Conservation (phyloP, 2,113 vertebrate species). For the Thunnus thynnus region DNA sequence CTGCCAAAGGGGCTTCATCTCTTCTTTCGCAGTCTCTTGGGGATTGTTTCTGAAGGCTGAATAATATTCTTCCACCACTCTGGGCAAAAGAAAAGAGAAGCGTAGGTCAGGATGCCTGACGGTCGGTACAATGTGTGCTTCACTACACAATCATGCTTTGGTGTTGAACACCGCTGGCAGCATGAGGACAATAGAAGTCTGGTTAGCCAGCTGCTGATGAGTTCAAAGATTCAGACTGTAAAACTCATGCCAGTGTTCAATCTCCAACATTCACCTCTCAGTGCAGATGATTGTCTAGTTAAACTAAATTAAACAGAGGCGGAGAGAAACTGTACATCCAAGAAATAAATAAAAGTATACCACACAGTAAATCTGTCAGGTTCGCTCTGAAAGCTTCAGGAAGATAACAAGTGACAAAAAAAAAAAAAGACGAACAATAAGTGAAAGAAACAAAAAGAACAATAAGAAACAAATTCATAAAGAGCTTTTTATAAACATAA, state of each 20-base stretch:
- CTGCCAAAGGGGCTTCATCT: slow-evolving; percentile 15
- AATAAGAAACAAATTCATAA: not conserved
- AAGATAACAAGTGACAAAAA: not conserved
- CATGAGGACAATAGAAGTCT: not conserved
- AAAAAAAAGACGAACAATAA: not conserved
- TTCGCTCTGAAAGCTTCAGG: not conserved
- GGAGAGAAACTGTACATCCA: not conserved
- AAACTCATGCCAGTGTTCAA: not conserved
- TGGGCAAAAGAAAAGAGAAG: slow-evolving; percentile 2
- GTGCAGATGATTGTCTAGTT: not conserved
- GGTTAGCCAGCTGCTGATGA: not conserved
- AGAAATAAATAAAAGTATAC: slow-evolving; percentile 14
- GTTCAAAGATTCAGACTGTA: not conserved
- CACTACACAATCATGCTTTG: not conserved
- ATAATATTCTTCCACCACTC: slow-evolving; percentile 3
- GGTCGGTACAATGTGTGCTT: not conserved
- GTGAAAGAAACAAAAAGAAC: not conserved
- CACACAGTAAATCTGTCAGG: not conserved
- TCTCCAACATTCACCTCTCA: not conserved
- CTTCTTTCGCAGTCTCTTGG: not conserved
- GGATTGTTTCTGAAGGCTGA: slow-evolving; percentile 16
- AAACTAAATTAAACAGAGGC: not conserved
- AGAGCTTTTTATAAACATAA: no score
- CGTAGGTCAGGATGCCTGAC: no score
- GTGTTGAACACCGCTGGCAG: slow-evolving; percentile 5